Percentiles rank a stretch among this genome's conserved stretches.
These are phyloP conservation scores for Mastigias papua DNA, from an alignment of 30 jellyfish, hydroid and myxozoan genomes.

Conservation along the genomic window DNA sequence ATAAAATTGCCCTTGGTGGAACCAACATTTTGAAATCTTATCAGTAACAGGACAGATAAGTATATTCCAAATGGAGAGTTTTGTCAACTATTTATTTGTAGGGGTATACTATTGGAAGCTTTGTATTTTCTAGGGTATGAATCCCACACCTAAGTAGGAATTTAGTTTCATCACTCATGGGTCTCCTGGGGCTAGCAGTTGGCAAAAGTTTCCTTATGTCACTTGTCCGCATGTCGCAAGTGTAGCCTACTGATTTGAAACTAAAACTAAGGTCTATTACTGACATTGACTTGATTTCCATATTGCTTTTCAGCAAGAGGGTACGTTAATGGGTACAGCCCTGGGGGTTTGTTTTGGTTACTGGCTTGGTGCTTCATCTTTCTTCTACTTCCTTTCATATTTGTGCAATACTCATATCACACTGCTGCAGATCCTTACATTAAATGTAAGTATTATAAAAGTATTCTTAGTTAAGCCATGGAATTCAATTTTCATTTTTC, in stretches of 20 bases:
- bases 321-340: slow-evolving; percentile 99
- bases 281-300: not conserved
- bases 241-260: not conserved
- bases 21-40: no score
- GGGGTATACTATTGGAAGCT: no score
- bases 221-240: no score
- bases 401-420: slow-evolving; percentile 95
- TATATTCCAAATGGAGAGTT: no score
- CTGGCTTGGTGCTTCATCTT: slow-evolving; percentile 95
- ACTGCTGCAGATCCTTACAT: slow-evolving; percentile 83
- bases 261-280: not conserved
- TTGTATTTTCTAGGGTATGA: no score
- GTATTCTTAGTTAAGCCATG: not conserved
- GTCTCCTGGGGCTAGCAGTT: no score
- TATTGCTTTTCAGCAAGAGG: slow-evolving; percentile 88
- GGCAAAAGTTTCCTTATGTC: no score
- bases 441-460: slow-evolving; percentile 73
- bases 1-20: no score
- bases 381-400: slow-evolving; percentile 88
- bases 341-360: slow-evolving; percentile 97
- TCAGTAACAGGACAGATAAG: no score
- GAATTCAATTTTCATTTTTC: not conserved
- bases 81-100: no score
- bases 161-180: no score
- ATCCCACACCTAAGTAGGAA: no score